Evolutionary conservation across 1,140 invertebrate species (phyloP), one percentile per base, ranked within the genome.

Genomic region (Akabosia matsudoensis): DNA sequence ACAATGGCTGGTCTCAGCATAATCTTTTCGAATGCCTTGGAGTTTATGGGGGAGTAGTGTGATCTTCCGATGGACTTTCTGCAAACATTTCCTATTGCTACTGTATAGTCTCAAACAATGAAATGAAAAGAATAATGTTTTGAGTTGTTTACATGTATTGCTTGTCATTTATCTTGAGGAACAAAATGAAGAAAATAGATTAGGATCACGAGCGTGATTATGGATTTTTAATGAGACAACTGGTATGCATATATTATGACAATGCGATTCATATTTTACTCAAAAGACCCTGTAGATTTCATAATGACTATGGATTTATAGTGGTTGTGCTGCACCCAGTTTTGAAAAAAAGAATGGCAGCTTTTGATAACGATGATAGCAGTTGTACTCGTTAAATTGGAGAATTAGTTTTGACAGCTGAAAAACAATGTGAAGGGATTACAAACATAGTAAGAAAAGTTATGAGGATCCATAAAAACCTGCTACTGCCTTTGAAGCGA

Each of bases 181-280:
- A 45, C 7, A 45, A 45, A 45, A 73, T 37, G 75, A 70, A 30
- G n/a, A n/a, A n/a, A n/a, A 76, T 72, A 73, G 72, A 56, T 61
- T 77, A 45, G 71, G 54, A 74, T 71, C 30, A 67, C 24, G 61
- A 78, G 74, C 78, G 75, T 79, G 78, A 79, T 79, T 76, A 79
- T 79, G 75, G 75, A 73, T 79, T 79, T 79, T 79, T 79, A 79
- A 79, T 79, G 75, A 76, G 78, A 75, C 61, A 67, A 67, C 61
- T 67, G 61, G 61, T 67, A 67, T 67, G 61, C 24, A 67, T 67
- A 22, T 30, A 67, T 28, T 30, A 10, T 16, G 54, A 56, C 37
- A 45, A 45, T 45, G 37, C 37, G 18, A 45, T 45, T 45, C 37
- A 45, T 16, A 56, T 56, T 56, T 24, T 56, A 45, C 37, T 45